phyloP scores from a whole-genome alignment of 1,140 invertebrate species.

The Drosophila parvula region DNA sequence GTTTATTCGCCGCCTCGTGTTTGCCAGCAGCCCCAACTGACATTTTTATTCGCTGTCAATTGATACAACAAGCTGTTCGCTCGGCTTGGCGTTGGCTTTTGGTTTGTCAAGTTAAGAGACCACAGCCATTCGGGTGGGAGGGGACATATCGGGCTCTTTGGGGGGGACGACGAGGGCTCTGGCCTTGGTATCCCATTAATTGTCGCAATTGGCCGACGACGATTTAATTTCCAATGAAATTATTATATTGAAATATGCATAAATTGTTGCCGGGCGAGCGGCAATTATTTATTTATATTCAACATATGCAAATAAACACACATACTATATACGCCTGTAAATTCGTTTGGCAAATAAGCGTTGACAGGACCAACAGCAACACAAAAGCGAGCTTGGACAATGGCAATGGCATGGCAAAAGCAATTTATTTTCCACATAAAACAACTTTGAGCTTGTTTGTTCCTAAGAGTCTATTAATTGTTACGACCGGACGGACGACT shows the following conservation, averaged over 20 bases:
- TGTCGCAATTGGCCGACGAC: slow-evolving; percentile 23
- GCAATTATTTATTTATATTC: slow-evolving; percentile 59
- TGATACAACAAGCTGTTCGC: slow-evolving; percentile 75
- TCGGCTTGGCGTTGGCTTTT: not conserved
- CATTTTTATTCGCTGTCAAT: slow-evolving; percentile 83
- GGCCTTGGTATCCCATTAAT: slow-evolving; percentile 17
- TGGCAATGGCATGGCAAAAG: slow-evolving; percentile 31
- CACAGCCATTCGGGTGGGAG: too few species aligned
- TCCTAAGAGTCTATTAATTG: slow-evolving; percentile 49
- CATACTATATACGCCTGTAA: slow-evolving; percentile 44
- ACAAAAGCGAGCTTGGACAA: slow-evolving; percentile 10
- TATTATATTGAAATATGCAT: slow-evolving; percentile 56
- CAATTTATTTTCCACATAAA: slow-evolving; percentile 53
- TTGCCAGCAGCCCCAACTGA: slow-evolving; percentile 61
- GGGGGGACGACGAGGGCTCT: too few species aligned
- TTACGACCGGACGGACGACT: slow-evolving; percentile 5
- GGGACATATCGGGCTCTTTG: too few species aligned
- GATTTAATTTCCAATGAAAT: slow-evolving; percentile 55
- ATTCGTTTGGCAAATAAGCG: slow-evolving; percentile 49
- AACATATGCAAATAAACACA: slow-evolving; percentile 56
- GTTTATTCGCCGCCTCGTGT: slow-evolving; percentile 59
- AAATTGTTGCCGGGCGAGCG: slow-evolving; percentile 39
- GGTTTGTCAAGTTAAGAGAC: slow-evolving; percentile 1
- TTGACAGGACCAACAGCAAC: slow-evolving; percentile 12
- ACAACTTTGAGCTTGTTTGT: slow-evolving; percentile 35